Percentiles rank a stretch among this genome's conserved stretches.
Evolutionary conservation across 2,113 vertebrate genomes (phyloP).

Genomic region (Macquaria ambigua): DNA sequence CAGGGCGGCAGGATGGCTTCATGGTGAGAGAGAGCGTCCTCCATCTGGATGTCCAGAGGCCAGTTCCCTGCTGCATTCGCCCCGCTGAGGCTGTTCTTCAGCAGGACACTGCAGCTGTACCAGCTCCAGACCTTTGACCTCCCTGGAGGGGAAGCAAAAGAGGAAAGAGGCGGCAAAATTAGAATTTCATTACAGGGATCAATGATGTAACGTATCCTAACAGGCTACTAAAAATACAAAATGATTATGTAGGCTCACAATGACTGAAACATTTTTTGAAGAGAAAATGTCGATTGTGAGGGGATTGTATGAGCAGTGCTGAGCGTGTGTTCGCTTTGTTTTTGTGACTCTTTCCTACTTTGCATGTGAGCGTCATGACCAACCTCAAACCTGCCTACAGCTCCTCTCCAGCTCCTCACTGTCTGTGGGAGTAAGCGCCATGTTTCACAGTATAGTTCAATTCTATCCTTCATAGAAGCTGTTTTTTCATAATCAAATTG

Average conservation of each 20-base stretch:
- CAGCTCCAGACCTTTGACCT: slow-evolving; percentile 26
- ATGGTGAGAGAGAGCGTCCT: slow-evolving; percentile 5
- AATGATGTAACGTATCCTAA: neutral
- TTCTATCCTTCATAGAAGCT: neutral
- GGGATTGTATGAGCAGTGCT: neutral
- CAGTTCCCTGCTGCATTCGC: neutral
- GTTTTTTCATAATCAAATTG: too few relatives aligned
- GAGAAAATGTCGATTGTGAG: neutral
- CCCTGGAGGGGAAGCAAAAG: neutral
- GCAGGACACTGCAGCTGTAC: neutral
- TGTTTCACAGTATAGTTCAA: neutral
- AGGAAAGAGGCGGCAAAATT: neutral
- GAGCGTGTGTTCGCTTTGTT: neutral
- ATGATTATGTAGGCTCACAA: neutral
- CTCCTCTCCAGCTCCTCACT: neutral
- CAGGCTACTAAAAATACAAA: neutral
- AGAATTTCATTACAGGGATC: slow-evolving; percentile 13
- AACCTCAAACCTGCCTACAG: neutral
- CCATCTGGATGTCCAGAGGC: slow-evolving; percentile 51
- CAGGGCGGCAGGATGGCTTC: slow-evolving; percentile 2
- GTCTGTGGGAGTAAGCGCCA: neutral
- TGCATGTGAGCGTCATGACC: neutral
- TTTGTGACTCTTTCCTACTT: neutral
- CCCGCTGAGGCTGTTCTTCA: neutral
- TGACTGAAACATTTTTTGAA: neutral